Conservation (phyloP, 2,113 vertebrate species). For the Ardeotis arabs region DNA sequence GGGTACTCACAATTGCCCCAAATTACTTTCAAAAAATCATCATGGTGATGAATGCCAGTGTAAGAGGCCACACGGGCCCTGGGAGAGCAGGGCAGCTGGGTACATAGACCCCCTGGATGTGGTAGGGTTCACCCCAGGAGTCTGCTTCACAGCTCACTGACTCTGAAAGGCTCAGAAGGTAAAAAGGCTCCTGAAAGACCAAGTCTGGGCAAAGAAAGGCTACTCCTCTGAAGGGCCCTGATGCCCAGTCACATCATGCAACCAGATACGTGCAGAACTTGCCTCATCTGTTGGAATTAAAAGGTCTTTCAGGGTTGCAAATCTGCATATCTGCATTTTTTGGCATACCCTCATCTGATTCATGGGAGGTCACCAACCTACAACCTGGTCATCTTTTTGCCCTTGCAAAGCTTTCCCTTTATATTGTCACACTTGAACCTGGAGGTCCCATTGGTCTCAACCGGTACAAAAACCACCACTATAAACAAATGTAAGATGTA, state of each 20-base stretch:
- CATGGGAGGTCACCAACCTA: neutral
- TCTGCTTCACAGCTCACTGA: neutral
- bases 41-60: neutral
- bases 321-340: neutral
- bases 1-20: accelerated
- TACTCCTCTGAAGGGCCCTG: neutral
- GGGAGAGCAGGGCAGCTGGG: neutral
- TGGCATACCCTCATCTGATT: neutral
- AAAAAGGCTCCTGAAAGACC: neutral
- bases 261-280: neutral
- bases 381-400: neutral
- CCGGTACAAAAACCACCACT: neutral
- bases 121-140: neutral
- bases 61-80: neutral
- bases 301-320: neutral
- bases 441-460: neutral
- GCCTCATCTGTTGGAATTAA: neutral
- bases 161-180: neutral
- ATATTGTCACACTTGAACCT: neutral
- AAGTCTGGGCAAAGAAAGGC: neutral
- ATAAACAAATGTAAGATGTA: neutral
- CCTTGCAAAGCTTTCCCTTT: neutral
- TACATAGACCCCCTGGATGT: neutral
- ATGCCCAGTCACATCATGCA: neutral
- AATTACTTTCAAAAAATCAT: neutral